Evolutionary conservation across 2,113 vertebrate genomes (phyloP).

Genomic region (Larimichthys polyactis): DNA sequence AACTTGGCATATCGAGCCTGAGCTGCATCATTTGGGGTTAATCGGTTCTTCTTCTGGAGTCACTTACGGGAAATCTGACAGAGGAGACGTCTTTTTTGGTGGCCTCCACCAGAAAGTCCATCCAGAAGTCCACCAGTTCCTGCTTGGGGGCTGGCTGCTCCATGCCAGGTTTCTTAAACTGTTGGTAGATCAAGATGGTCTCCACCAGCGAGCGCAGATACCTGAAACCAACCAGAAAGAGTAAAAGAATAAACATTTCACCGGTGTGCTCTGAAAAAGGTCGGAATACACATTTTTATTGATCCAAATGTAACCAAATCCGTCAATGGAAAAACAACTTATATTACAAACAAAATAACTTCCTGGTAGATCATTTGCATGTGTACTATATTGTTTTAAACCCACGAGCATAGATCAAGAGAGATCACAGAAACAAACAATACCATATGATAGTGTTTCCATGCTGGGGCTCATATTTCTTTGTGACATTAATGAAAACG

Average conservation of each 20-base stretch:
- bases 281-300: background rate
- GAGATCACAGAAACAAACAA: slow-evolving; percentile 19
- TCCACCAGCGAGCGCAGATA: slow-evolving; percentile 95
- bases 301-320: background rate
- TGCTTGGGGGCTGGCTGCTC: slow-evolving; percentile 90
- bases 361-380: slow-evolving; percentile 8
- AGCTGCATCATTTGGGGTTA: background rate
- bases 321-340: background rate
- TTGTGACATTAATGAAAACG: slow-evolving; percentile 44
- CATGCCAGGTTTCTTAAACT: slow-evolving; percentile 90
- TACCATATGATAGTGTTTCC: slow-evolving; percentile 31
- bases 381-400: slow-evolving; percentile 2
- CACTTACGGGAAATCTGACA: slow-evolving; percentile 95
- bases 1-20: background rate
- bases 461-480: slow-evolving; percentile 35
- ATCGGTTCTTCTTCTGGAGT: background rate
- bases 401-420: background rate
- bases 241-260: background rate
- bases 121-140: slow-evolving; percentile 98
- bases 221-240: slow-evolving; percentile 79
- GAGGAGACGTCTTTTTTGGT: slow-evolving; percentile 95
- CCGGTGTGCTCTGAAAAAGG: background rate
- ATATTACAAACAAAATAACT: background rate
- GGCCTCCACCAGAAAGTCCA: slow-evolving; percentile 97
- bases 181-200: slow-evolving; percentile 95